These are phyloP conservation scores for Gallinago undulata DNA, from an alignment of 2,113 vertebrate species.

Conservation along the genomic window DNA sequence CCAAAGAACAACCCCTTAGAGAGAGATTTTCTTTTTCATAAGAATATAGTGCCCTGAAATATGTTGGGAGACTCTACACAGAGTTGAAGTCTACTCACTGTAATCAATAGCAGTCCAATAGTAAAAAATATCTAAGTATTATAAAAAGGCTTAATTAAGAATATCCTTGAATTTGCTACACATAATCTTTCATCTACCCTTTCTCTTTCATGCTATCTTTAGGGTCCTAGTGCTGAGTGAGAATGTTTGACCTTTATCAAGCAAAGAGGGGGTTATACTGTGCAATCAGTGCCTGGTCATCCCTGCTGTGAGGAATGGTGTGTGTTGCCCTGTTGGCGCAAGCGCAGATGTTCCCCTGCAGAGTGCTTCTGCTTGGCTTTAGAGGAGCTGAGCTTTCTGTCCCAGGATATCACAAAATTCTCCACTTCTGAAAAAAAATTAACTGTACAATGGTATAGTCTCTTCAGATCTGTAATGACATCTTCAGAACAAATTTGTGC, in stretches of 20 bases:
- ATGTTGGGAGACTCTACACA: background rate
- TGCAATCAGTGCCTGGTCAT: background rate
- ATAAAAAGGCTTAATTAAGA: background rate
- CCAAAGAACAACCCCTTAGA: background rate
- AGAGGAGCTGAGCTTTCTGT: background rate
- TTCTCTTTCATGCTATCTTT: background rate
- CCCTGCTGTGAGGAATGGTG: background rate
- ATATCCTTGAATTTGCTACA: background rate
- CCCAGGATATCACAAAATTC: background rate
- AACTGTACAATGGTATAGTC: accelerated
- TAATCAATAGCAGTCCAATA: background rate
- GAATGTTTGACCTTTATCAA: background rate
- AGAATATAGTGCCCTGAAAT: background rate
- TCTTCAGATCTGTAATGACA: background rate
- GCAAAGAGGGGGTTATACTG: background rate
- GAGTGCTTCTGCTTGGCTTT: background rate
- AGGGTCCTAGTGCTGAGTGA: background rate
- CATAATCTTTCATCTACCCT: background rate
- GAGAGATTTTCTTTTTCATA: background rate
- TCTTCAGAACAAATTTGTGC: background rate
- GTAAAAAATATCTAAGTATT: background rate
- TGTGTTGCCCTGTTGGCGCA: accelerated
- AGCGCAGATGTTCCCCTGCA: background rate
- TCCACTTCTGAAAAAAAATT: background rate
- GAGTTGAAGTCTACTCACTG: background rate